These are phyloP conservation scores for Fregetta grallaria DNA, from an alignment of 2,113 vertebrate genomes.

Conservation along the genomic window DNA sequence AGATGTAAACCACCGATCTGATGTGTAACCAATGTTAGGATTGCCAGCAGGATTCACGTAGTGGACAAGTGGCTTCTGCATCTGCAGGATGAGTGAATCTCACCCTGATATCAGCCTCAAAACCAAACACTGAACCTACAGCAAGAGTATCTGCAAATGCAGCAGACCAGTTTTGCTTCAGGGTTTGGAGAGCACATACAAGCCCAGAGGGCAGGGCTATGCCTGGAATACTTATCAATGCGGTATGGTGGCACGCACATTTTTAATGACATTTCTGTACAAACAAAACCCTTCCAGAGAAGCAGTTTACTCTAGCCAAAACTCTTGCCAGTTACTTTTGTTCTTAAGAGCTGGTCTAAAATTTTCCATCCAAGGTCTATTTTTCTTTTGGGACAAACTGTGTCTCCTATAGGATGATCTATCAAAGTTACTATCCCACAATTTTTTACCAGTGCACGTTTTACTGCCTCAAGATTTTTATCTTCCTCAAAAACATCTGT, in stretches of 20 bases:
- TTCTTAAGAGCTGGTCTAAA: neutral
- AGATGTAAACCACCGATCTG: neutral
- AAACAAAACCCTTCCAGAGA: neutral
- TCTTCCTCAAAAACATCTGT: neutral
- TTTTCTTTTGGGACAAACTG: neutral
- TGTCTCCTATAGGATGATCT: neutral
- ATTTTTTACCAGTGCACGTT: neutral
- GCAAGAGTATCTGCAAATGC: neutral
- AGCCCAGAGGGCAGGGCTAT: neutral
- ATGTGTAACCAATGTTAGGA: neutral
- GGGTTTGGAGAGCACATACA: neutral
- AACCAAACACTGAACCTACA: neutral
- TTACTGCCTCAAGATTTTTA: neutral
- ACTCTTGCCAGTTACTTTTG: neutral
- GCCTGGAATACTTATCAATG: neutral
- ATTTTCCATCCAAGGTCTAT: neutral
- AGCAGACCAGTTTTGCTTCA: neutral
- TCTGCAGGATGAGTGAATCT: neutral
- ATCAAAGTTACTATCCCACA: neutral
- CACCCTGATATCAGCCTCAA: neutral
- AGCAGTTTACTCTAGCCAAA: neutral
- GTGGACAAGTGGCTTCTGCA: neutral
- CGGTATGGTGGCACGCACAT: neutral
- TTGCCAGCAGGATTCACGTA: neutral
- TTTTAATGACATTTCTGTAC: neutral